phyloP scores from a whole-genome alignment of 2,888 invertebrate species.

The Hirtodrosophila histrioides region DNA sequence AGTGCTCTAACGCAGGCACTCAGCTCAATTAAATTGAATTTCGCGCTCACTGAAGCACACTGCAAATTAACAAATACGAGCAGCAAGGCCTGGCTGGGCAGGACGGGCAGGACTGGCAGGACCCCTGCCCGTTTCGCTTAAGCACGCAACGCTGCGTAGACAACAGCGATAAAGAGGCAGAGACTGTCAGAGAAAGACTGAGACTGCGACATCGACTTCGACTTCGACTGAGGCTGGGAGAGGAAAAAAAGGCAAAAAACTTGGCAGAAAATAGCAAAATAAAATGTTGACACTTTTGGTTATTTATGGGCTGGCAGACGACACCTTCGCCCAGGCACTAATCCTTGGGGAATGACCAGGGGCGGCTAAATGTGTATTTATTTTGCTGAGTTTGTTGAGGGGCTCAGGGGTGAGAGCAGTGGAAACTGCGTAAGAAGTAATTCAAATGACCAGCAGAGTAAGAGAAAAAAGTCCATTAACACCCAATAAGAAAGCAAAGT shows the following conservation, averaged over 20 bases:
- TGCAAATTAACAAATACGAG: slow-evolving; percentile 76
- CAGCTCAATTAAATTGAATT: slow-evolving; percentile 82
- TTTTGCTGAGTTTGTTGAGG: slow-evolving; percentile 62
- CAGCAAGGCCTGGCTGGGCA: slow-evolving; percentile 21
- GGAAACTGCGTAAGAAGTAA: slow-evolving; percentile 66
- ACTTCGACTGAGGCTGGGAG: slow-evolving; percentile 5
- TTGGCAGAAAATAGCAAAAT: slow-evolving; percentile 73
- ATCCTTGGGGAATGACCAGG: slow-evolving; percentile 76
- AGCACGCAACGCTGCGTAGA: slow-evolving; percentile 76
- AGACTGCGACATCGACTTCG: slow-evolving; percentile 1
- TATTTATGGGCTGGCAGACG: slow-evolving; percentile 79
- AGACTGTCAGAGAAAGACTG: slow-evolving; percentile 6
- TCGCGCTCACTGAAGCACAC: slow-evolving; percentile 81
- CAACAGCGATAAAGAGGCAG: slow-evolving; percentile 36
- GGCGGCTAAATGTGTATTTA: slow-evolving; percentile 78
- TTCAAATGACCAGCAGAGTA: slow-evolving; percentile 72
- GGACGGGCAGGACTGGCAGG: slow-evolving; percentile 37
- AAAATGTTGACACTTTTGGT: slow-evolving; percentile 82
- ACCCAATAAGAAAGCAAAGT: slow-evolving; percentile 71
- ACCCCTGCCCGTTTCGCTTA: slow-evolving; percentile 75
- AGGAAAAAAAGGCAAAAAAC: slow-evolving; percentile 23
- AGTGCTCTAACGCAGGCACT: slow-evolving; percentile 61
- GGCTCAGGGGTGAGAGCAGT: slow-evolving; percentile 16
- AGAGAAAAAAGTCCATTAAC: slow-evolving; percentile 69
- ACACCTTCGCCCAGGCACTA: slow-evolving; percentile 77